A percentile compares a stretch with the other conserved stretches of the same genome.
These are phyloP conservation scores for Arizona elegans DNA, from an alignment of 2,113 vertebrate species.

Conservation along the genomic window DNA sequence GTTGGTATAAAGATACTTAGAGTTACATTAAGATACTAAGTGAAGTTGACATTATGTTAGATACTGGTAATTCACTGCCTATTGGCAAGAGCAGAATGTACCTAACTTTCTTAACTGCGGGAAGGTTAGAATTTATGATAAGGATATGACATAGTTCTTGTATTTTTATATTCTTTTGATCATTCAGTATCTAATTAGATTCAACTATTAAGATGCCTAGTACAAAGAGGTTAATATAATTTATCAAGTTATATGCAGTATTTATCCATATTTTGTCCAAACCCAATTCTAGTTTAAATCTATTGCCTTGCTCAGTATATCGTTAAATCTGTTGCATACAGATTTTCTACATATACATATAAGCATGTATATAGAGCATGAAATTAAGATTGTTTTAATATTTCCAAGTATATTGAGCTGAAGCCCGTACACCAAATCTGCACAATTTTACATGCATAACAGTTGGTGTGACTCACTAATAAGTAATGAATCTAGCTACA, in stretches of 20 bases:
- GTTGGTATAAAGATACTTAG: background rate
- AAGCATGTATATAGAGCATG: background rate
- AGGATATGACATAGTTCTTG: background rate
- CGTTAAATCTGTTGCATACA: background rate
- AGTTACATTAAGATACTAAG: background rate
- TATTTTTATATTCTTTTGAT: background rate
- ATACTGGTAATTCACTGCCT: background rate
- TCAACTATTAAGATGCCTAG: background rate
- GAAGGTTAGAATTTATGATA: background rate
- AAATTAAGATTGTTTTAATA: background rate
- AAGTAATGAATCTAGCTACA: background rate
- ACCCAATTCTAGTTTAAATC: background rate
- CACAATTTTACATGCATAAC: background rate
- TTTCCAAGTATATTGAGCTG: background rate
- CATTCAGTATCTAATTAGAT: background rate
- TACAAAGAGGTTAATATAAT: background rate
- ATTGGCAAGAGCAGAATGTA: background rate
- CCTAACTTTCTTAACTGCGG: background rate
- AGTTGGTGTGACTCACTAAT: background rate
- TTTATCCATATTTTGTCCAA: background rate
- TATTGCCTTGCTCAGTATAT: background rate
- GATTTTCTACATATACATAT: background rate
- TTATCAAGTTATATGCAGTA: background rate
- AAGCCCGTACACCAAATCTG: background rate
- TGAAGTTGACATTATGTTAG: background rate